Evolutionary conservation across 2,797 vertebrate species (phyloP).

Genomic region (Chromobotia macracanthus): DNA sequence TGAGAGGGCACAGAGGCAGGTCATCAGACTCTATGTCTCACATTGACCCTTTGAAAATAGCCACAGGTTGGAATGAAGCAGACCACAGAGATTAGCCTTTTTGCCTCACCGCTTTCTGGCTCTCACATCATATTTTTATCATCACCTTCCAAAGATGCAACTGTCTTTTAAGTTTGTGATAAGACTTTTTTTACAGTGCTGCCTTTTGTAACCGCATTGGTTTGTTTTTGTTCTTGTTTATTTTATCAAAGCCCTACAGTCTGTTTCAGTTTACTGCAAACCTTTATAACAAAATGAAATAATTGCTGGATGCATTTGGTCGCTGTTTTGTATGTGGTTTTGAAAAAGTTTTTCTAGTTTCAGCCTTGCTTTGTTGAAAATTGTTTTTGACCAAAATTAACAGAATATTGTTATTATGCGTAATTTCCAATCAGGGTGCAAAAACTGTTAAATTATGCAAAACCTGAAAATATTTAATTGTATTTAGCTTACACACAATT

Average conservation of each 20-base stretch:
- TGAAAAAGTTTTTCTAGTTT: not conserved
- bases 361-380: not conserved
- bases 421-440: not conserved
- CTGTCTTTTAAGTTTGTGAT: constrained; percentile 39
- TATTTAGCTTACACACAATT: not conserved
- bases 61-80: constrained; percentile 29
- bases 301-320: constrained; percentile 16
- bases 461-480: not conserved
- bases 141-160: constrained; percentile 27
- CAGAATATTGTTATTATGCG: not conserved
- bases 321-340: constrained; percentile 37
- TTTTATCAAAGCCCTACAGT: constrained; percentile 9
- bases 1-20: constrained; percentile 42
- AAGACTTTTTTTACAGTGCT: constrained; percentile 44
- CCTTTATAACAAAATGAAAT: constrained; percentile 29
- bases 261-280: constrained; percentile 6
- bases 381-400: not conserved
- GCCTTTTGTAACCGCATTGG: constrained; percentile 24
- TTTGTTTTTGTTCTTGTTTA: constrained; percentile 7
- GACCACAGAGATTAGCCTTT: constrained; percentile 38
- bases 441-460: no score
- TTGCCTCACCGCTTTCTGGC: constrained; percentile 37
- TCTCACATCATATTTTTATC: constrained; percentile 44
- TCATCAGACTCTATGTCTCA: constrained; percentile 27
- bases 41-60: constrained; percentile 49